Percentiles rank a stretch among this genome's conserved stretches.
These are phyloP conservation scores for Orchesella cincta DNA, from an alignment of 1,140 invertebrate species.

Conservation along the genomic window DNA sequence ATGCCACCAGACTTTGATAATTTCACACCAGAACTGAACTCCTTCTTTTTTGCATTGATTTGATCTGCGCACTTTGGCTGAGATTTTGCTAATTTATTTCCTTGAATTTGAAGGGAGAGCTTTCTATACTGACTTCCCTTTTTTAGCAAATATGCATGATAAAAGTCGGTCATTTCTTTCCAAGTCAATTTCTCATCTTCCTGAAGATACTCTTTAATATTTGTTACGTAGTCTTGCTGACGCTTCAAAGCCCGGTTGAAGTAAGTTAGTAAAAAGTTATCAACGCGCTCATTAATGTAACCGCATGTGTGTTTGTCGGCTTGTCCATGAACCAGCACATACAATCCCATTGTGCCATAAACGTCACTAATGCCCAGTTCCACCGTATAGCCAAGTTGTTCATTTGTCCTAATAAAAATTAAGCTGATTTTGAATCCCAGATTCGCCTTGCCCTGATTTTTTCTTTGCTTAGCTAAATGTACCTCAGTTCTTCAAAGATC, in stretches of 20 bases:
- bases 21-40: not conserved
- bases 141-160: not conserved
- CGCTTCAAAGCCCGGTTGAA: not conserved
- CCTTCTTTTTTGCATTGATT: not conserved
- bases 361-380: no score
- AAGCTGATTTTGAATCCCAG: no score
- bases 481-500: not conserved
- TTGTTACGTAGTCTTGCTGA: not conserved
- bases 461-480: no score
- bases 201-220: not conserved
- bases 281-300: not conserved
- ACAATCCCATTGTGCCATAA: no score
- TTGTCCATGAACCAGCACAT: not conserved
- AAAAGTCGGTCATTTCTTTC: not conserved
- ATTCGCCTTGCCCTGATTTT: no score
- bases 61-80: not conserved
- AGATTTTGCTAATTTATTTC: not conserved
- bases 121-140: not conserved
- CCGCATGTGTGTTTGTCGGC: not conserved
- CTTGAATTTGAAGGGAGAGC: not conserved
- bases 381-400: no score
- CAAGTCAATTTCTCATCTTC: not conserved
- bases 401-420: no score
- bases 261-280: not conserved
- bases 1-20: not conserved